phyloP scores from a whole-genome alignment of 2,888 invertebrate species.

The Theretra japonica region DNA sequence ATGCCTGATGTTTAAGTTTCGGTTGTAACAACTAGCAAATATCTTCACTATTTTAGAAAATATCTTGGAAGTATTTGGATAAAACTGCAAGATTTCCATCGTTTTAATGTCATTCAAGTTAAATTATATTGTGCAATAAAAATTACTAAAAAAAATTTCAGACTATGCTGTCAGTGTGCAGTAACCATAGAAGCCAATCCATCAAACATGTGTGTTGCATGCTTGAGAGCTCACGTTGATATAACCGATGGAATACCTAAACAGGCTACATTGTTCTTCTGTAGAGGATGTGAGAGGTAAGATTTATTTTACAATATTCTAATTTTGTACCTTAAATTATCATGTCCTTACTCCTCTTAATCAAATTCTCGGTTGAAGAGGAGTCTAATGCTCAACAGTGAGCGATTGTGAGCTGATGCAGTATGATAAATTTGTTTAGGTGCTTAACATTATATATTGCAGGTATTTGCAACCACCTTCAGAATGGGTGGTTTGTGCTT shows the following conservation, averaged over 20 bases:
- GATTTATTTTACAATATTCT: background rate
- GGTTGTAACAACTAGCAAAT: no score
- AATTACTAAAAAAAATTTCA: conserved; percentile 53
- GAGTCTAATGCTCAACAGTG: no score
- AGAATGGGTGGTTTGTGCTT: conserved; percentile 92
- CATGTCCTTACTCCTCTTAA: no score
- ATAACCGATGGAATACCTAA: conserved; percentile 98
- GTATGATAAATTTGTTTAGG: no score
- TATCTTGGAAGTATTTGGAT: no score
- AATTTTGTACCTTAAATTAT: no score
- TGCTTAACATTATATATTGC: background rate
- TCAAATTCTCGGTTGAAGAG: no score
- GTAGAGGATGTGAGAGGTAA: conserved; percentile 96
- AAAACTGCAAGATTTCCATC: no score
- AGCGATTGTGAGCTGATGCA: no score
- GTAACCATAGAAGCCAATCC: conserved; percentile 96
- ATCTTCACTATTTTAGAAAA: no score
- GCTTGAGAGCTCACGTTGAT: conserved; percentile 95
- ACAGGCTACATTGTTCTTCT: conserved; percentile 95
- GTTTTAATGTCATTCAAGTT: no score
- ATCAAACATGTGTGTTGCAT: conserved; percentile 98
- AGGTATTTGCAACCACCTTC: conserved; percentile 96
- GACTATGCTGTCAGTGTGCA: conserved; percentile 98
- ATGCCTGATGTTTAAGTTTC: no score
- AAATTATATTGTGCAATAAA: background rate